Evolutionary conservation across 1,140 invertebrate species (phyloP).

Genomic region (Drosophila truncata): DNA sequence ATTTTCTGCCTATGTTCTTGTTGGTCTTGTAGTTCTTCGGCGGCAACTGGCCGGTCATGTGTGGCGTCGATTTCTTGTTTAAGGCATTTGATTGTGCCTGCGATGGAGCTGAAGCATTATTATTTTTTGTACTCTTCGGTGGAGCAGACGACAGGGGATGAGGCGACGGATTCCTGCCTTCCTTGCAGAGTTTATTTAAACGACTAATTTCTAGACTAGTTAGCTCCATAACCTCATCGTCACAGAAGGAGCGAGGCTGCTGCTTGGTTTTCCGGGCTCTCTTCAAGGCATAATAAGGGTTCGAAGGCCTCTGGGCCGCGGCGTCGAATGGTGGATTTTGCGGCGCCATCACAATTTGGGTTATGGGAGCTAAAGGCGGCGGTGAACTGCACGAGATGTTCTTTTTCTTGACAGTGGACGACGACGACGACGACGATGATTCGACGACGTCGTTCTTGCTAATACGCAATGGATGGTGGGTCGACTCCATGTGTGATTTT

Average conservation of each 20-base stretch:
- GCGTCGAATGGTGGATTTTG: conserved; percentile 27
- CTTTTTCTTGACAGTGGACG: background rate
- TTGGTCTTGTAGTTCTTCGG: conserved; percentile 12
- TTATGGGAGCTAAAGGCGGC: conserved; percentile 62
- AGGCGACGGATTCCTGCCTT: background rate
- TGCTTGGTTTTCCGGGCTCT: conserved; percentile 75
- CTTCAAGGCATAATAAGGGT: conserved; percentile 74
- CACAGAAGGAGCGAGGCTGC: conserved; percentile 58
- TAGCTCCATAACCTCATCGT: conserved; percentile 63
- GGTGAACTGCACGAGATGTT: conserved; percentile 44
- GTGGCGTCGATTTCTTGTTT: background rate
- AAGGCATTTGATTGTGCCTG: background rate
- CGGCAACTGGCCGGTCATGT: background rate
- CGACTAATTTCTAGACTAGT: conserved; percentile 34
- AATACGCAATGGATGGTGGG: conserved; percentile 5
- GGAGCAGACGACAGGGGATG: background rate
- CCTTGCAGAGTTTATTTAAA: conserved; percentile 26
- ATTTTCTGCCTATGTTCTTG: conserved; percentile 18
- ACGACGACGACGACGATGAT: background rate
- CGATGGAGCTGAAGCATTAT: background rate
- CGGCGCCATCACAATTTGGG: conserved; percentile 5
- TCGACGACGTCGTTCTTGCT: background rate
- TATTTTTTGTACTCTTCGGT: conserved; percentile 1
- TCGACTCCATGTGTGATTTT: background rate
- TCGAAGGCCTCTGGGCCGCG: conserved; percentile 66